Percentiles rank a stretch among this genome's conserved stretches.
Evolutionary conservation across 2,888 invertebrate genomes (phyloP).

Genomic region (Blastobasis adustella): DNA sequence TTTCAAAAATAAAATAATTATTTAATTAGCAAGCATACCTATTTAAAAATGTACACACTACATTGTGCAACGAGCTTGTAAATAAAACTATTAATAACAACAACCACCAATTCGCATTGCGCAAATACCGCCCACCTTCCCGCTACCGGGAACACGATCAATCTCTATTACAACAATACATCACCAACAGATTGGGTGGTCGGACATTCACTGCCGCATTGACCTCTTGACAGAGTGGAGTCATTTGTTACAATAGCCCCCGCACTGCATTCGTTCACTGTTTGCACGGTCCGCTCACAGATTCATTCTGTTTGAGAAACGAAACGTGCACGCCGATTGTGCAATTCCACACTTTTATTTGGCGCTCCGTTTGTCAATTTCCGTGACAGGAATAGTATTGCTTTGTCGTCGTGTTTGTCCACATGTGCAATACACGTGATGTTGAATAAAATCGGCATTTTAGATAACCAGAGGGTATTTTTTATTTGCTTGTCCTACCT

Average conservation of each 20-base stretch:
- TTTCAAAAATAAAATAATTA: too few species aligned
- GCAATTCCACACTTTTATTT: too few species aligned
- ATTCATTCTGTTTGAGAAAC: conserved; percentile 19
- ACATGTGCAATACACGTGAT: too few species aligned
- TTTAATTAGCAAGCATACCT: too few species aligned
- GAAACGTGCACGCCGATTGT: neutral
- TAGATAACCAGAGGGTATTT: too few species aligned
- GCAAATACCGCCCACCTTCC: too few species aligned
- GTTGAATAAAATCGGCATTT: too few species aligned
- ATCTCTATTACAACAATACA: conserved; percentile 3
- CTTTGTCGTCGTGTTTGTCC: too few species aligned
- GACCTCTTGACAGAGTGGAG: conserved; percentile 49
- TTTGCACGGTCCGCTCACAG: conserved; percentile 18
- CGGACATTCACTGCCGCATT: conserved; percentile 44
- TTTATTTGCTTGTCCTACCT: too few species aligned
- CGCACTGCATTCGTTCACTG: too few species aligned
- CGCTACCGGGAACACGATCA: neutral
- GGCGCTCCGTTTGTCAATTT: too few species aligned
- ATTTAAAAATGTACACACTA: neutral
- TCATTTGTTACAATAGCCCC: conserved; percentile 37
- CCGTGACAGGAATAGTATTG: too few species aligned
- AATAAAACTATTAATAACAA: neutral
- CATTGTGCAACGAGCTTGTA: neutral
- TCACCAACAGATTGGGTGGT: conserved; percentile 16
- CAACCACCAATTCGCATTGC: neutral